phyloP scores from a whole-genome alignment of 2,888 invertebrate species.

The Diaphora mendica region DNA sequence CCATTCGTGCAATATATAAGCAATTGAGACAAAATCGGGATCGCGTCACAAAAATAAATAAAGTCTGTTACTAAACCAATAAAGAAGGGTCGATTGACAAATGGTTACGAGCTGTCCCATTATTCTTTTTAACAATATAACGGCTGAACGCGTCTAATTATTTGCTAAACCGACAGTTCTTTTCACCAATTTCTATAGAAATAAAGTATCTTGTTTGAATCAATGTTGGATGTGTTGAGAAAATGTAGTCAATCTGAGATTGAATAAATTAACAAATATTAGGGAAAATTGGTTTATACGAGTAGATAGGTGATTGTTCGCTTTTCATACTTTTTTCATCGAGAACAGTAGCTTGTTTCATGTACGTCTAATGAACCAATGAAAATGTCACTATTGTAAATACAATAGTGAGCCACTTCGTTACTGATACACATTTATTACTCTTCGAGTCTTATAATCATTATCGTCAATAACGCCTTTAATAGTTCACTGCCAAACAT shows the following conservation, averaged over 20 bases:
- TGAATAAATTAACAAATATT: neutral
- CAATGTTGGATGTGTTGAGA: neutral
- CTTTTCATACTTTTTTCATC: neutral
- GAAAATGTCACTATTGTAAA: no score
- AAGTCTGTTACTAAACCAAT: constrained; percentile 30
- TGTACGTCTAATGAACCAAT: neutral
- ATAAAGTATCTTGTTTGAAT: constrained; percentile 13
- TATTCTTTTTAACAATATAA: constrained; percentile 41
- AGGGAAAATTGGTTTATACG: neutral
- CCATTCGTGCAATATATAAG: no score
- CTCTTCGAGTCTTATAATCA: no score
- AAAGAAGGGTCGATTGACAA: constrained; percentile 46
- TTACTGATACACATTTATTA: no score
- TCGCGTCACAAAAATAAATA: constrained; percentile 3
- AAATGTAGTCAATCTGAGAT: neutral
- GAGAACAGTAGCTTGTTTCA: neutral
- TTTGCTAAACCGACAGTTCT: constrained; percentile 35
- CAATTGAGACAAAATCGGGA: neutral
- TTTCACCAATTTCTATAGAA: constrained; percentile 29
- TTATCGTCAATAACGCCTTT: no score
- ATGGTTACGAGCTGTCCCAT: constrained; percentile 36
- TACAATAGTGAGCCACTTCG: no score
- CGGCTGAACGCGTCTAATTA: constrained; percentile 45
- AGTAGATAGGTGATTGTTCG: neutral
- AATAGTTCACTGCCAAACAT: no score